These are phyloP conservation scores for Lophura swinhoii DNA, from an alignment of 2,797 vertebrate genomes.

Conservation along the genomic window DNA sequence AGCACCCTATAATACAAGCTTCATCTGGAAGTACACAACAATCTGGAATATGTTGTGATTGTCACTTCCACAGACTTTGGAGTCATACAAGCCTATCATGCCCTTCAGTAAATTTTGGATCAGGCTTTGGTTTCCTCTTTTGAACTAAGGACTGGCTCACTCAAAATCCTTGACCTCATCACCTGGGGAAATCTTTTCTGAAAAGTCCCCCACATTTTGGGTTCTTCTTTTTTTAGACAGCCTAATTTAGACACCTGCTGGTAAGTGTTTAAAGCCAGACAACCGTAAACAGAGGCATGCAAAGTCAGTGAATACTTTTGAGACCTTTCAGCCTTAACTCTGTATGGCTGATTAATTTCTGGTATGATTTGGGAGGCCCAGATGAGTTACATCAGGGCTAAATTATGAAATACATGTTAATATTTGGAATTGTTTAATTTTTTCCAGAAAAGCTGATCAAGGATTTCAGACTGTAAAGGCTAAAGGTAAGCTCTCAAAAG, in stretches of 20 bases:
- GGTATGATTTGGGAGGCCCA: slow-evolving; percentile 26
- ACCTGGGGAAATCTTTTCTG: slow-evolving; percentile 47
- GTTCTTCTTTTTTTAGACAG: slow-evolving; percentile 53
- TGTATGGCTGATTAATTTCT: slow-evolving; percentile 61
- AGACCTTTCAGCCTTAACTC: slow-evolving; percentile 19
- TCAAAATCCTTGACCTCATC: slow-evolving; percentile 26
- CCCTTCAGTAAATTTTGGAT: background rate
- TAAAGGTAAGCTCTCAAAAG: background rate
- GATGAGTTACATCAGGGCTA: background rate
- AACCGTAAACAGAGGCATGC: slow-evolving; percentile 68
- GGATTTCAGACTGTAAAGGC: background rate
- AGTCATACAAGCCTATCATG: accelerated
- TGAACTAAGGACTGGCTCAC: background rate
- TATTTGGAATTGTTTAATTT: background rate
- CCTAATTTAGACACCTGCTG: slow-evolving; percentile 68
- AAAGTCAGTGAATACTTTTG: slow-evolving; percentile 62
- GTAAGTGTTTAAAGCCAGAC: slow-evolving; percentile 70
- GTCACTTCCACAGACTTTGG: background rate
- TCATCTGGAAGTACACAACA: background rate
- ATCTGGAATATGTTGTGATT: background rate
- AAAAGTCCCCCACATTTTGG: slow-evolving; percentile 58
- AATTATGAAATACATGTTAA: background rate
- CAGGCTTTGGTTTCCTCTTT: background rate
- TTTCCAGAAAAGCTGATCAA: background rate
- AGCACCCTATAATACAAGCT: background rate